phyloP scores from a whole-genome alignment of 2,888 invertebrate species.

The Eurytoma adleriae region DNA sequence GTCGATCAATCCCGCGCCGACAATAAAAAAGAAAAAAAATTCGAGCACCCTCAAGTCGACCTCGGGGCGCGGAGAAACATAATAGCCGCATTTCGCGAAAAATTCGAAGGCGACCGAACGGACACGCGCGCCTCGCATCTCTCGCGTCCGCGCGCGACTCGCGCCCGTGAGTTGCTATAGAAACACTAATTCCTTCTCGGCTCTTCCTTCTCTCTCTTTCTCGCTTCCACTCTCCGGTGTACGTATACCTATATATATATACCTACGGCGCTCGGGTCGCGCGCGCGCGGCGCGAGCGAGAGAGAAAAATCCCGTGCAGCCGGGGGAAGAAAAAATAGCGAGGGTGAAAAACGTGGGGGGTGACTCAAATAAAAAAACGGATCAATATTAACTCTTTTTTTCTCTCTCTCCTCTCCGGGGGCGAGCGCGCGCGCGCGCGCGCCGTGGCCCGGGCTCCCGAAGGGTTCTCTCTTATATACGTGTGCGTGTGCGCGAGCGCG shows the following conservation, averaged over 20 bases:
- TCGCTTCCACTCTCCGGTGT: too few relatives aligned
- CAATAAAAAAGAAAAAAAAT: conserved; percentile 8
- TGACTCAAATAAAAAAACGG: conserved; percentile 82
- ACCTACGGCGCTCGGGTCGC: background rate
- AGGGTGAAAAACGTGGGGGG: conserved; percentile 81
- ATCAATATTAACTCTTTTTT: conserved; percentile 85
- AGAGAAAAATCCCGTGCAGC: conserved; percentile 59
- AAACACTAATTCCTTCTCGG: conserved; percentile 79
- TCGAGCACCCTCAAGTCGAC: background rate
- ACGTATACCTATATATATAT: background rate
- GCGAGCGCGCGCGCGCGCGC: conserved; percentile 17
- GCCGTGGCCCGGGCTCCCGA: background rate
- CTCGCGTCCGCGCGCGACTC: conserved; percentile 14
- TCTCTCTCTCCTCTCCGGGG: conserved; percentile 28
- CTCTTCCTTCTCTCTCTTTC: background rate
- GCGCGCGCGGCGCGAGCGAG: background rate
- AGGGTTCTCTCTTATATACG: too few relatives aligned
- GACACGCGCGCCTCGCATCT: background rate
- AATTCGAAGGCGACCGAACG: too few relatives aligned
- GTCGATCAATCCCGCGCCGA: background rate
- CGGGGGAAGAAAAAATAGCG: conserved; percentile 76
- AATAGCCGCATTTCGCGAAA: too few relatives aligned
- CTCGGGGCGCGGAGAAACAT: background rate
- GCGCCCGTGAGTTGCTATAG: conserved; percentile 78
- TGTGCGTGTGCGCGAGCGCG: too few relatives aligned